These are phyloP conservation scores for Fissipunctia ypsillon DNA, from an alignment of 2,888 invertebrate species.

Conservation along the genomic window DNA sequence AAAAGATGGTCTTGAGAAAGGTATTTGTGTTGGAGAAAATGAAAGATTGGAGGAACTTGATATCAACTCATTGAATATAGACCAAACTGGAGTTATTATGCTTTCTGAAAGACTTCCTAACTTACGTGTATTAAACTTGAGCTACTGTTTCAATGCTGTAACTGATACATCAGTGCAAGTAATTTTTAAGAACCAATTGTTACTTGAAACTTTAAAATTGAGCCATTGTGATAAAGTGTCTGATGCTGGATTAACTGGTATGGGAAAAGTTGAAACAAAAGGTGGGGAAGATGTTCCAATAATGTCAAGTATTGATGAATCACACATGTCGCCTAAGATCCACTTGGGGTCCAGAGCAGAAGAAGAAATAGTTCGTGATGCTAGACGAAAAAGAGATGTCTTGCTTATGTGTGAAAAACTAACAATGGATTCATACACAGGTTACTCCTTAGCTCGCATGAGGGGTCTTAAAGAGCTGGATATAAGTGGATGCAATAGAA, in stretches of 20 bases:
- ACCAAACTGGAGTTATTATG: constrained; percentile 91
- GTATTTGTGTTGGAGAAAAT: constrained; percentile 90
- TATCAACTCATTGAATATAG: constrained; percentile 91
- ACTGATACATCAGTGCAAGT: constrained; percentile 93
- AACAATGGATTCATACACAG: constrained; percentile 81
- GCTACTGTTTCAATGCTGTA: constrained; percentile 93
- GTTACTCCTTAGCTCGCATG: constrained; percentile 90
- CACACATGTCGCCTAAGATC: constrained; percentile 82
- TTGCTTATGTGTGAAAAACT: constrained; percentile 91
- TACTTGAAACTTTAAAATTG: constrained; percentile 91
- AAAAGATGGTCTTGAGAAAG: constrained; percentile 91
- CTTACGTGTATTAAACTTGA: constrained; percentile 91
- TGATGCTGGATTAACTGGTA: constrained; percentile 93
- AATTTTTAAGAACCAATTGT: constrained; percentile 91
- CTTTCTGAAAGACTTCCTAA: constrained; percentile 91
- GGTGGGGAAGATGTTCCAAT: constrained; percentile 78
- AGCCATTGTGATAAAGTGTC: constrained; percentile 93
- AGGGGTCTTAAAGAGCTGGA: constrained; percentile 91
- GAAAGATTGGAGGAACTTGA: constrained; percentile 88
- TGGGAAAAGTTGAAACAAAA: constrained; percentile 87
- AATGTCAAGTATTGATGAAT: constrained; percentile 78
- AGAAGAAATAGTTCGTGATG: constrained; percentile 92
- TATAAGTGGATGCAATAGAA: constrained; percentile 92
- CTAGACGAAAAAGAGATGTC: constrained; percentile 91
- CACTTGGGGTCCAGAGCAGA: constrained; percentile 92